Conservation (phyloP, 2,888 invertebrate species). For the Amphipoea lucens region DNA sequence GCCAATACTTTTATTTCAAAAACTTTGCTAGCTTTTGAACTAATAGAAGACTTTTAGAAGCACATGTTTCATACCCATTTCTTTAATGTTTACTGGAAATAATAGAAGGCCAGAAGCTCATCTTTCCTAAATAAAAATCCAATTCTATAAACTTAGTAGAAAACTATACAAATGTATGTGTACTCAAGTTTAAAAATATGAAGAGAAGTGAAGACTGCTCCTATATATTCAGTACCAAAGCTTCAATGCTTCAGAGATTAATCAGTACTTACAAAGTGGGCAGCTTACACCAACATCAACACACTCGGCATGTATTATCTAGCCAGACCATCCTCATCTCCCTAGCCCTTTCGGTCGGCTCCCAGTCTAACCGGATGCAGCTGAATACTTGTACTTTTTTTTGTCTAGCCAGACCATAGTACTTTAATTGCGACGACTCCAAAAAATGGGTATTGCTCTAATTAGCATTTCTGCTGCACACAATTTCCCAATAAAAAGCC, state of each 20-base stretch:
- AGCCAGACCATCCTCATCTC: not conserved
- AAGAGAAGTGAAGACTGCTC: not conserved
- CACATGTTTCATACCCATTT: not conserved
- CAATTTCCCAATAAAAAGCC: not conserved
- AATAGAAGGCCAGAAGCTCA: not conserved
- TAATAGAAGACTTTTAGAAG: not conserved
- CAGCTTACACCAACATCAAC: not conserved
- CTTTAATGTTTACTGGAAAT: not conserved
- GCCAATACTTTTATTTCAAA: constrained; percentile 8
- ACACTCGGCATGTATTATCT: not conserved
- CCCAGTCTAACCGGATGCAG: too few relatives aligned
- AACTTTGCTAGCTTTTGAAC: not conserved
- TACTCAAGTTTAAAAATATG: not conserved
- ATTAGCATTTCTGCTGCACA: not conserved
- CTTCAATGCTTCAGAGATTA: not conserved
- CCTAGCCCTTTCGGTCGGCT: not conserved
- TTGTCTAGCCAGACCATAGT: too few relatives aligned
- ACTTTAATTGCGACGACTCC: not conserved
- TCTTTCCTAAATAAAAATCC: not conserved
- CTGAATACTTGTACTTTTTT: not conserved
- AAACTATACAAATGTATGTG: not conserved
- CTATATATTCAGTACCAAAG: not conserved
- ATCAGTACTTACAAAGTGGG: too few relatives aligned
- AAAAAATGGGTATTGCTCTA: not conserved
- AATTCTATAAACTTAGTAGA: not conserved